Evolutionary conservation across 2,888 invertebrate genomes (phyloP), one percentile per base, ranked within the genome.

Genomic region (Homarus gammarus): DNA sequence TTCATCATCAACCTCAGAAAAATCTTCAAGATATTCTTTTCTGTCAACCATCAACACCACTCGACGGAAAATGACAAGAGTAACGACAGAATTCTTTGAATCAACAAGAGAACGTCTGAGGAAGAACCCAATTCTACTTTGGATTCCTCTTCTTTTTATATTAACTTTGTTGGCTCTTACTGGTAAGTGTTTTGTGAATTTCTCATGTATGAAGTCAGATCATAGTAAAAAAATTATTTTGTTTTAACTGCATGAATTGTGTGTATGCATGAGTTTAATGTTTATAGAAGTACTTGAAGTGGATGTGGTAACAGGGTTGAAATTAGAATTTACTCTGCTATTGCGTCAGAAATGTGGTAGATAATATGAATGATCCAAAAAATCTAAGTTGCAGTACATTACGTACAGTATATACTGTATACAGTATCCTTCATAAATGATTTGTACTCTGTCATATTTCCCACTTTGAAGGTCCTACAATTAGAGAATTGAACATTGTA

Each of bases 141-240:
- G 89, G 89, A 89, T 89, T 33, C 89, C 89, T 8, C 70, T 89
- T 27, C 81, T 89, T 51, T 44, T 85, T 12, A 18, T 89, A 1
- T 36, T 89, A 18, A 72, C 85, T 1, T 40, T 89, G n/a, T 38
- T 89, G 84, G 85, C 61, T 12, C 81, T 89, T 36, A 75, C 73
- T 49, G 79, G 89, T 89, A 61, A 89, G 89, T 89, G 0, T 68
- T 44, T 44, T 72, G 5, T 40, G 5, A 73, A 73, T 36, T 72
- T 38, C n/a, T 6, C n/a, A n/a, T n/a, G n/a, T n/a, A n/a, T 75
- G 36, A 36, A 36, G 33, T 38, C 15, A 31, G 1, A 36, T 40
- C 22, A n/a, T 75, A 75, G 38, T 75, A 10, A n/a, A 75, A 38
- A 36, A 36, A 8, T 75, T 31, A 8, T 1, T 2, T 70, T 27